Evolutionary conservation across 2,888 invertebrate species (phyloP).

Genomic region (Pimpla rufipes): DNA sequence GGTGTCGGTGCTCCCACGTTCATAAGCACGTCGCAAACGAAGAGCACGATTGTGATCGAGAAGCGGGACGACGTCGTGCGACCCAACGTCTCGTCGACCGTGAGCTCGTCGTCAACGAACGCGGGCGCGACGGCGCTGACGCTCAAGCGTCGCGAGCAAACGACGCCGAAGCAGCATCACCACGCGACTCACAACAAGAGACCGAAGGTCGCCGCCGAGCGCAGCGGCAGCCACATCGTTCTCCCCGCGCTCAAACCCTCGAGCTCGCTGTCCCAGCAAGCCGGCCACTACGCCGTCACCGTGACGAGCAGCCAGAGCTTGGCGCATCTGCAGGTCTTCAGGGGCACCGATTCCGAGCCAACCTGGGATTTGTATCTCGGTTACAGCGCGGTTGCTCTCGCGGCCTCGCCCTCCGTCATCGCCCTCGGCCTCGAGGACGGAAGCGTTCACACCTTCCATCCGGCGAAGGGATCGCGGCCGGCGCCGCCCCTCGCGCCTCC

Average conservation of each 20-base stretch:
- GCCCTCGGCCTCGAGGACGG: constrained; percentile 83
- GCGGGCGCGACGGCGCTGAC: constrained; percentile 75
- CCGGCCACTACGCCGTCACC: constrained; percentile 83
- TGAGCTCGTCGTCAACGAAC: constrained; percentile 74
- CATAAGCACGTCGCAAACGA: constrained; percentile 92
- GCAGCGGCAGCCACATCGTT: constrained; percentile 76
- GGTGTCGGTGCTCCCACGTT: constrained; percentile 88
- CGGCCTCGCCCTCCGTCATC: constrained; percentile 82
- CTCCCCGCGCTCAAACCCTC: constrained; percentile 81
- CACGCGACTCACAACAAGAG: constrained; percentile 76
- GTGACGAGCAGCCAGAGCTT: constrained; percentile 81
- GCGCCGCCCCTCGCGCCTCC: constrained; percentile 83
- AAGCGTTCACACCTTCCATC: constrained; percentile 82
- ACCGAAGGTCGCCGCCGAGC: constrained; percentile 79
- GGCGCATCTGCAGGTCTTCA: constrained; percentile 82
- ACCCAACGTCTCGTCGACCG: constrained; percentile 85
- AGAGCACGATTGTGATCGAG: constrained; percentile 93
- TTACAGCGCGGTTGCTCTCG: constrained; percentile 82
- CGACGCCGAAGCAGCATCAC: constrained; percentile 75
- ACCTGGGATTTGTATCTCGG: constrained; percentile 83
- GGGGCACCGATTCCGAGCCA: constrained; percentile 81
- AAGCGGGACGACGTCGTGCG: constrained; percentile 89
- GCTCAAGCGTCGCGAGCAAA: constrained; percentile 80
- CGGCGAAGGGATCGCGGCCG: constrained; percentile 81
- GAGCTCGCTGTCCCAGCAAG: constrained; percentile 81